Evolutionary conservation across 2,797 vertebrate genomes (phyloP), one percentile per base, ranked within the genome.

Genomic region (Myiotriccus ornatus): DNA sequence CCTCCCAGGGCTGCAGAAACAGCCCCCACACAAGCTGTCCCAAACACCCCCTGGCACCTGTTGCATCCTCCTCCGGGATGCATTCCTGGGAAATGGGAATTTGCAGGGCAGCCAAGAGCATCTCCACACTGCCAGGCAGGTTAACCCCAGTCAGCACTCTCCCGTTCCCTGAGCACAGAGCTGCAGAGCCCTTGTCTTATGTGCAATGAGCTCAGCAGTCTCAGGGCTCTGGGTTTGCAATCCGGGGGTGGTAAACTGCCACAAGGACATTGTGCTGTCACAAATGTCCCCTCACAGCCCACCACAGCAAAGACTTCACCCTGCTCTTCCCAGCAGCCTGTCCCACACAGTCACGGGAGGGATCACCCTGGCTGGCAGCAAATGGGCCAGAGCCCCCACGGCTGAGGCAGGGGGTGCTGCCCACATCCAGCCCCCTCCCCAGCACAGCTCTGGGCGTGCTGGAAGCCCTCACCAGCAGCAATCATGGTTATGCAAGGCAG

Each of bases 401-500:
- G 2, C 9, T 1, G 1, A 64, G 86, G 57, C 65, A 11, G 23
- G 24, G 44, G 23, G 28, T 55, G 92, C 50, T 75, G 92, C 88
- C 28, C 12, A 15, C 23, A 18, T 5, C 73, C 64, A 41, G 35
- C 37, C 22, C 70, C 8, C 1, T 18, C 23, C 24, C 44, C 22
- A 6, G 67, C 82, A 10, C 24, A 1, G 46, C 85, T 92, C 87
- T 5, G 14, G 8, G 28, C 2, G 2, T 7, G 37, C 88, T 68
- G 62, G 75, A 35, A 93, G 78, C 28, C 19, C 60, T 43, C 2
- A 0, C n/a, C 55, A 43, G 91, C 85, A 83, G 22, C 18, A 41
- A 63, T 96, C 87, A 43, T 14, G 80, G 84, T 92, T 95, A 97
- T 90, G 95, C 95, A 92, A 81, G 44, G 39, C 87, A 94, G 34